phyloP scores from a whole-genome alignment of 2,888 invertebrate species.

The Cephus spinipes region DNA sequence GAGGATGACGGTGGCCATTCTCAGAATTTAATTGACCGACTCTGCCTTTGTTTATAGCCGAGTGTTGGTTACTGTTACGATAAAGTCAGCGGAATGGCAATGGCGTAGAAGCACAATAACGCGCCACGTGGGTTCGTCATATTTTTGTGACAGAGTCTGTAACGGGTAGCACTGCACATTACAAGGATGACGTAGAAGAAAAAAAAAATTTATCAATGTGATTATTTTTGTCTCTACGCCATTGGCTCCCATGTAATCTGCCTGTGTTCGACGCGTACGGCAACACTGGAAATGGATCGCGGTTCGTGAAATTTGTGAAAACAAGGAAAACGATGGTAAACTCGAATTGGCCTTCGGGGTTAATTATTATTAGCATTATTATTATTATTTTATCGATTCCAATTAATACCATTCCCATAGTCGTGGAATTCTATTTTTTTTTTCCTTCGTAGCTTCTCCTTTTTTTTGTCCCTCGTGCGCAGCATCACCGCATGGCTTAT shows the following conservation, averaged over 20 bases:
- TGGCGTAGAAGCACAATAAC: background rate
- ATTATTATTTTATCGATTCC: background rate
- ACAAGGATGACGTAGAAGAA: background rate
- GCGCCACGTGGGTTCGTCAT: background rate
- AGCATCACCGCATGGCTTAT: too few relatives aligned
- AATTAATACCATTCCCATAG: too few relatives aligned
- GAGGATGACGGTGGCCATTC: background rate
- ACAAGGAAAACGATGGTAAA: background rate
- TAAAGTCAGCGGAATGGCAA: background rate
- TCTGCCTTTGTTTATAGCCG: background rate
- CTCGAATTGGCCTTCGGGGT: background rate
- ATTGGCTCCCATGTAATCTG: background rate
- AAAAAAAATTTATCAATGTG: background rate
- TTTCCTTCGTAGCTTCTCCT: too few relatives aligned
- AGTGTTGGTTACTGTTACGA: background rate
- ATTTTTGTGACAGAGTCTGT: background rate
- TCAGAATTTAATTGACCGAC: background rate
- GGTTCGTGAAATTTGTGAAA: background rate
- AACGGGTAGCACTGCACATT: background rate
- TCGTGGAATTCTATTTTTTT: too few relatives aligned
- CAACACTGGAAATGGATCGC: constrained; percentile 1
- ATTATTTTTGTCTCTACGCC: background rate
- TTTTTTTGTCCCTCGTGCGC: too few relatives aligned
- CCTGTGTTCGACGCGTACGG: background rate
- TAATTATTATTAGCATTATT: background rate